phyloP scores from a whole-genome alignment of 2,113 vertebrate species.

The Phaethon lepturus region DNA sequence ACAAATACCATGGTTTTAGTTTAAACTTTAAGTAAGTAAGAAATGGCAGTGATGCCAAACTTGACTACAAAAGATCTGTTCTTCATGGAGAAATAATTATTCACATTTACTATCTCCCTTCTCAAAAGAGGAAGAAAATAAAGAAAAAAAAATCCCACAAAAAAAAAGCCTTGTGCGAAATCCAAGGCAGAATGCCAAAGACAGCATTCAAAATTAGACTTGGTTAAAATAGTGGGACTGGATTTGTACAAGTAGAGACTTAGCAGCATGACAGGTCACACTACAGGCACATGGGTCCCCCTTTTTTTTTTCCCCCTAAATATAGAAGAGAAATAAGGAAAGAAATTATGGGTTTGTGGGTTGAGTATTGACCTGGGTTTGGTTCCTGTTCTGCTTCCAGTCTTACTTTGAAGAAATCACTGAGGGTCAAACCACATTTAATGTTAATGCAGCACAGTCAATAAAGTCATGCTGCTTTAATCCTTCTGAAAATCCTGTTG shows the following conservation, averaged over 20 bases:
- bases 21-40: slow-evolving; percentile 19
- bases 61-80: background rate
- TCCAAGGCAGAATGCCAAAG: slow-evolving; percentile 43
- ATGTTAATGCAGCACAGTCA: slow-evolving; percentile 55
- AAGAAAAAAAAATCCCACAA: background rate
- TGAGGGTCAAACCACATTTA: slow-evolving; percentile 57
- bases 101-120: slow-evolving; percentile 17
- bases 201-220: slow-evolving; percentile 51
- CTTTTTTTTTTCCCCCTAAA: background rate
- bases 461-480: slow-evolving; percentile 62
- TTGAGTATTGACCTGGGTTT: slow-evolving; percentile 48
- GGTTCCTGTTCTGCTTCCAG: slow-evolving; percentile 58
- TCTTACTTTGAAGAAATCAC: slow-evolving; percentile 58
- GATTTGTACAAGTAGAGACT: slow-evolving; percentile 32
- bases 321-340: slow-evolving; percentile 45
- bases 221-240: slow-evolving; percentile 25
- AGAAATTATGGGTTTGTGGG: slow-evolving; percentile 64
- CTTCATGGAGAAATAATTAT: slow-evolving; percentile 11
- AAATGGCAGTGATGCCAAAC: slow-evolving; percentile 4
- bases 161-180: background rate
- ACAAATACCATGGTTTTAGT: background rate
- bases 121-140: background rate
- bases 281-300: background rate
- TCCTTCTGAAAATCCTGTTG: slow-evolving; percentile 43
- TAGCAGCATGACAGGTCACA: slow-evolving; percentile 13